phyloP scores from a whole-genome alignment of 2,113 vertebrate species.

The Istiophorus platypterus region DNA sequence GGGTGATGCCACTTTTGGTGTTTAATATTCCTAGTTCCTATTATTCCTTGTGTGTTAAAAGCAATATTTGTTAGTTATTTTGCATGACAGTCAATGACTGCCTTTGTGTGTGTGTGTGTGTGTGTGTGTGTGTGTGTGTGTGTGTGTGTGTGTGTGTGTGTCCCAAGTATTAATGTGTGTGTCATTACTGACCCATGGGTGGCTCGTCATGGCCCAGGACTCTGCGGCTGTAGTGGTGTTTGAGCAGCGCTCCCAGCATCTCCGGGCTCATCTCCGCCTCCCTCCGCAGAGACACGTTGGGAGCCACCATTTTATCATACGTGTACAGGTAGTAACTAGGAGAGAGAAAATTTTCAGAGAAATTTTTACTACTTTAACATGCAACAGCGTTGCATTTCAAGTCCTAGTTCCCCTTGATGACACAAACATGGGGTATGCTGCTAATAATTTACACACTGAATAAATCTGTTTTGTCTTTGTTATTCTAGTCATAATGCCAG shows the following conservation, averaged over 20 bases:
- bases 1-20: neutral
- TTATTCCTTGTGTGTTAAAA: neutral
- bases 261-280: conserved; percentile 87
- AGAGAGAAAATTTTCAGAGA: neutral
- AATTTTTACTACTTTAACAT: neutral
- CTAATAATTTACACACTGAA: neutral
- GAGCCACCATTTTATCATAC: conserved; percentile 97
- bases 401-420: neutral
- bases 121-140: neutral
- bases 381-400: neutral
- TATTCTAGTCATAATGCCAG: neutral
- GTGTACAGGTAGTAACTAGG: conserved; percentile 96
- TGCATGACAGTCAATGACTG: neutral
- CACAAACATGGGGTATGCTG: neutral
- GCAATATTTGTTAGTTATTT: neutral
- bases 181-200: conserved; percentile 78
- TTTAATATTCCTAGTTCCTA: neutral
- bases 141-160: neutral
- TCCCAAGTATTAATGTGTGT: neutral
- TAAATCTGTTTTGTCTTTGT: conserved; percentile 11
- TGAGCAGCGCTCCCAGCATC: conserved; percentile 85
- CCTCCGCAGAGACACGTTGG: conserved; percentile 91
- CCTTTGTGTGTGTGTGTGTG: neutral
- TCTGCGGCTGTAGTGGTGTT: conserved; percentile 85
- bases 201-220: conserved; percentile 77